Conservation (phyloP, 2,797 vertebrate species). For the Leucoraja ocellata region DNA sequence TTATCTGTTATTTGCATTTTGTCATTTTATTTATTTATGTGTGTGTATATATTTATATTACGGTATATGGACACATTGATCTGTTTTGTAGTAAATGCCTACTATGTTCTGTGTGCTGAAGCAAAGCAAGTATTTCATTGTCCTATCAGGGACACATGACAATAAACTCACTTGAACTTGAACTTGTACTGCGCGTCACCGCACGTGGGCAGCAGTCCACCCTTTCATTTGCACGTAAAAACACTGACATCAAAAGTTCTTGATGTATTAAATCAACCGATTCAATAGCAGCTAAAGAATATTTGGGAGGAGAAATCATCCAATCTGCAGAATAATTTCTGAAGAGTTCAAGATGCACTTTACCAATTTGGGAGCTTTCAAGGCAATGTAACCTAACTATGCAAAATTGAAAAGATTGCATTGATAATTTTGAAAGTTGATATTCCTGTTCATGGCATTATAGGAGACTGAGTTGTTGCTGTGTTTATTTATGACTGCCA, state of each 20-base stretch:
- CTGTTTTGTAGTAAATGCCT: no score
- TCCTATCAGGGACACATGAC: no score
- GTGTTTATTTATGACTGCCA: not conserved
- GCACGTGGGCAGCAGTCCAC: not conserved
- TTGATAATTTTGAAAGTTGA: not conserved
- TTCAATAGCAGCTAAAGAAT: not conserved
- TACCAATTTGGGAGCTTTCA: not conserved
- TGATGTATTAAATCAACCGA: not conserved
- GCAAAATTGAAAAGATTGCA: not conserved
- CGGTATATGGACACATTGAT: no score
- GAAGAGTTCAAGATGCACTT: not conserved
- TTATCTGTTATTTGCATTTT: no score
- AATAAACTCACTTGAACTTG: no score
- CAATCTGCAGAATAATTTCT: not conserved
- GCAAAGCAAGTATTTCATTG: no score
- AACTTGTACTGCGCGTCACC: no score
- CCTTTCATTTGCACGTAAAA: not conserved
- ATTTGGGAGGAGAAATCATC: not conserved
- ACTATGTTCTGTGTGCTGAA: no score
- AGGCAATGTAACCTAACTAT: not conserved
- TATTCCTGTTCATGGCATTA: not conserved
- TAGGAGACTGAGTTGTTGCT: not conserved
- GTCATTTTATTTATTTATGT: no score
- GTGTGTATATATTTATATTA: no score
- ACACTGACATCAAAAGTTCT: not conserved